phyloP scores from a whole-genome alignment of 2,888 invertebrate species.

The Spisula solida region DNA sequence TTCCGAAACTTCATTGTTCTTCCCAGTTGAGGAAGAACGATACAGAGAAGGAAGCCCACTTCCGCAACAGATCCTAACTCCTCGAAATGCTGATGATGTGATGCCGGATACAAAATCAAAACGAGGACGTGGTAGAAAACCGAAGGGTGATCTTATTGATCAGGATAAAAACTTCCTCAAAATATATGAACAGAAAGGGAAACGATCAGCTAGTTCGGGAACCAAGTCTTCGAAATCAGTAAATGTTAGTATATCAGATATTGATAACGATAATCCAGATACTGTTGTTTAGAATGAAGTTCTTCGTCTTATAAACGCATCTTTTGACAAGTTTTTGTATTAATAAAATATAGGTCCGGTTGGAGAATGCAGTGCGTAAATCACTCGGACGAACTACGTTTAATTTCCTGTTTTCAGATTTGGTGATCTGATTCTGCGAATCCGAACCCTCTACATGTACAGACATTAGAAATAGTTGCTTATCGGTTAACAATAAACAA shows the following conservation, averaged over 20 bases:
- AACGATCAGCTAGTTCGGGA: conserved; percentile 8
- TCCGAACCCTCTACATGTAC: no score
- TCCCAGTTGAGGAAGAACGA: conserved; percentile 22
- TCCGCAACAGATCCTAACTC: conserved; percentile 64
- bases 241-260: conserved; percentile 22
- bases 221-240: conserved; percentile 34
- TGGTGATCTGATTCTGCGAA: no score
- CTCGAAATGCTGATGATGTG: conserved; percentile 45
- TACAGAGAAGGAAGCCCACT: conserved; percentile 59
- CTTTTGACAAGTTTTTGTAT: no score
- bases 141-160: conserved; percentile 30
- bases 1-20: conserved; percentile 14
- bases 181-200: conserved; percentile 30
- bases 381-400: no score
- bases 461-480: no score
- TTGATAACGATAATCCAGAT: conserved; percentile 52
- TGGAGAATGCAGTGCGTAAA: no score
- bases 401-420: no score
- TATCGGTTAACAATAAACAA: no score
- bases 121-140: conserved; percentile 16
- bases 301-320: no score
- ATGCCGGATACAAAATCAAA: neutral
- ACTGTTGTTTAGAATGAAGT: conserved; percentile 40
- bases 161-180: conserved; percentile 33
- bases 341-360: no score